Percentiles rank a stretch among this genome's conserved stretches.
These are phyloP conservation scores for Chromis chromis DNA, from an alignment of 2,797 vertebrate genomes.

Conservation along the genomic window DNA sequence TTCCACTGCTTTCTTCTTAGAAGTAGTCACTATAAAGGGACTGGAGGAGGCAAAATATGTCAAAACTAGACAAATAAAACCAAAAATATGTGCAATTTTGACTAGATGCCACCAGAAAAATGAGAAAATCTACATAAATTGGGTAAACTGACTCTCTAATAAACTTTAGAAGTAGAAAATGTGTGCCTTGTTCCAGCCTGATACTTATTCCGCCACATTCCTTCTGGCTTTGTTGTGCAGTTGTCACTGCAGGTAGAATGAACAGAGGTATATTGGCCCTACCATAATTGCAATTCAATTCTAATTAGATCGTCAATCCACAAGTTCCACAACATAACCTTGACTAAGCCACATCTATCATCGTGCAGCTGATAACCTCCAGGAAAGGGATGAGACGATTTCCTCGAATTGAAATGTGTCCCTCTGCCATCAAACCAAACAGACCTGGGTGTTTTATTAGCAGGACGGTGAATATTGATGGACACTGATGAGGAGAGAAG, in stretches of 20 bases:
- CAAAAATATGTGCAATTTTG: background rate
- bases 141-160: slow-evolving; percentile 10
- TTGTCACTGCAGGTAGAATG: slow-evolving; percentile 25
- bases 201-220: background rate
- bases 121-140: background rate
- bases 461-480: slow-evolving; percentile 64
- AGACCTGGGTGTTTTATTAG: slow-evolving; percentile 59
- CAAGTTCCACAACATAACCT: slow-evolving; percentile 62
- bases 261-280: slow-evolving; percentile 38
- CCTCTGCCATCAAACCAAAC: slow-evolving; percentile 55
- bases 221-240: slow-evolving; percentile 11
- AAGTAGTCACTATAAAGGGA: background rate
- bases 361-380: slow-evolving; percentile 56
- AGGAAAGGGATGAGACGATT: slow-evolving; percentile 52
- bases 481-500: slow-evolving; percentile 62
- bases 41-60: background rate
- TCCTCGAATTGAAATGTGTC: slow-evolving; percentile 60
- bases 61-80: background rate
- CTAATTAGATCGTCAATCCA: slow-evolving; percentile 57
- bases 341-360: slow-evolving; percentile 64
- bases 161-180: slow-evolving; percentile 1
- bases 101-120: background rate
- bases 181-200: background rate
- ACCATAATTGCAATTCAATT: slow-evolving; percentile 67
- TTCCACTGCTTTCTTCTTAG: background rate